A percentile compares a stretch with the other conserved stretches of the same genome.
These are phyloP conservation scores for Petrosia ficiformis DNA, from an alignment of 37 sponge, comb jelly and placozoan genomes.

Conservation along the genomic window DNA sequence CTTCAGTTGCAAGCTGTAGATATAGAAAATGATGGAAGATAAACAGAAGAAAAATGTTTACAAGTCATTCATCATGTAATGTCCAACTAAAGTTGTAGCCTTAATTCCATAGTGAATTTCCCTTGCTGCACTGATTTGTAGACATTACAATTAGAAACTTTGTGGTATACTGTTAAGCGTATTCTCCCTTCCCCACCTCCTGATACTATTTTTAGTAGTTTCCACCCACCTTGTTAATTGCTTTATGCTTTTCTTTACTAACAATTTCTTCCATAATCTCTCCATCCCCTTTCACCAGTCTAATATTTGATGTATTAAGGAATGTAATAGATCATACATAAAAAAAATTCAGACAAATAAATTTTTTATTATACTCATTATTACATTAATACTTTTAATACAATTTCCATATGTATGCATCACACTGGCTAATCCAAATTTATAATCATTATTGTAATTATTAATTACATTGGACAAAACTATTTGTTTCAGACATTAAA, in stretches of 20 bases:
- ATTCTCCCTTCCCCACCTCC: not conserved
- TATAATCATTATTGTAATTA: too few species aligned
- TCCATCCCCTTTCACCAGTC: slow-evolving; percentile 84
- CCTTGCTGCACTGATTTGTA: slow-evolving; percentile 14
- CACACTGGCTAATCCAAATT: too few species aligned
- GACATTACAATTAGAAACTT: not conserved
- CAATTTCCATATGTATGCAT: too few species aligned
- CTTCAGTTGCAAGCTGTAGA: slow-evolving; percentile 71
- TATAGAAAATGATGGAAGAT: not conserved
- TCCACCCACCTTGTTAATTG: slow-evolving; percentile 78
- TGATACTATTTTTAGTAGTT: not conserved
- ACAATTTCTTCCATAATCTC: slow-evolving; percentile 93
- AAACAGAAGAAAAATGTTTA: not conserved
- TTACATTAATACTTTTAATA: too few species aligned
- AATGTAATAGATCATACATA: not conserved
- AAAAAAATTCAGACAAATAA: slow-evolving; percentile 20
- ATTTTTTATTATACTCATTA: too few species aligned
- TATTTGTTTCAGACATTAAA: too few species aligned
- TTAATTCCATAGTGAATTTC: not conserved
- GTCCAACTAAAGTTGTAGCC: too few species aligned
- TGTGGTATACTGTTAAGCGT: not conserved
- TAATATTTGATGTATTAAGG: slow-evolving; percentile 6
- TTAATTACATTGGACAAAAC: too few species aligned
- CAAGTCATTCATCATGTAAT: not conserved
- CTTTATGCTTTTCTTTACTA: slow-evolving; percentile 75